Percentiles rank a stretch among this genome's conserved stretches.
These are phyloP conservation scores for Perccottus glenii DNA, from an alignment of 2,113 vertebrate genomes.

Conservation along the genomic window DNA sequence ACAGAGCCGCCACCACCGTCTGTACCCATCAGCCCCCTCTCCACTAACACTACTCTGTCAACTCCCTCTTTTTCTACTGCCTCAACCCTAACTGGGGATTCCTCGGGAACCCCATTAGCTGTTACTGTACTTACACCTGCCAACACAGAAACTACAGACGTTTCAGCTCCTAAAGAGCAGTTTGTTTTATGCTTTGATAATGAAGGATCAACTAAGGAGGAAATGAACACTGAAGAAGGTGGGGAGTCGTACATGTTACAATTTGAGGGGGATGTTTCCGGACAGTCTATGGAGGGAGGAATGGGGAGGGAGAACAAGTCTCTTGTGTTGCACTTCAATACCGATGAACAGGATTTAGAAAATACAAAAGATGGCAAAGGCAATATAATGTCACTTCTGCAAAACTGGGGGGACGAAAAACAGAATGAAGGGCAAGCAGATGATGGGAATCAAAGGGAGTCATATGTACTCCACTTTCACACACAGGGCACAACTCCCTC, in stretches of 20 bases:
- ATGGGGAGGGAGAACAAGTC: conserved; percentile 63
- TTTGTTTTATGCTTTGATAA: conserved; percentile 81
- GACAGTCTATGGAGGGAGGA: conserved; percentile 40
- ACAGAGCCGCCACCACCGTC: conserved; percentile 16
- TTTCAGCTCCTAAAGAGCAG: conserved; percentile 56
- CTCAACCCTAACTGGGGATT: conserved; percentile 20
- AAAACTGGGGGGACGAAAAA: conserved; percentile 71
- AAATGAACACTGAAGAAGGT: conserved; percentile 41
- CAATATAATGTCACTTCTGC: conserved; percentile 77
- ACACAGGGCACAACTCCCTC: conserved; percentile 54
- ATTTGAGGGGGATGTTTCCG: conserved; percentile 67
- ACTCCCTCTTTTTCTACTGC: conserved; percentile 19
- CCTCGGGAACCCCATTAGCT: conserved; percentile 37
- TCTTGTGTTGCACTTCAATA: conserved; percentile 75
- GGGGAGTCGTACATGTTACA: conserved; percentile 76
- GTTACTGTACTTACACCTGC: conserved; percentile 28
- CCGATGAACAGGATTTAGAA: conserved; percentile 59
- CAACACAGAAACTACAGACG: conserved; percentile 17
- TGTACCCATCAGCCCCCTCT: conserved; percentile 11
- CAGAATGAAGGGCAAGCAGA: conserved; percentile 40
- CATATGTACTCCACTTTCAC: conserved; percentile 80
- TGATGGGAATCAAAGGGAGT: conserved; percentile 61
- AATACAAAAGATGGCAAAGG: conserved; percentile 58
- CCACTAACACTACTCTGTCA: conserved; percentile 30
- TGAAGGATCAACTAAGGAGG: conserved; percentile 54